These are phyloP conservation scores for Pampusana beccarii DNA, from an alignment of 2,113 vertebrate genomes.

Conservation along the genomic window DNA sequence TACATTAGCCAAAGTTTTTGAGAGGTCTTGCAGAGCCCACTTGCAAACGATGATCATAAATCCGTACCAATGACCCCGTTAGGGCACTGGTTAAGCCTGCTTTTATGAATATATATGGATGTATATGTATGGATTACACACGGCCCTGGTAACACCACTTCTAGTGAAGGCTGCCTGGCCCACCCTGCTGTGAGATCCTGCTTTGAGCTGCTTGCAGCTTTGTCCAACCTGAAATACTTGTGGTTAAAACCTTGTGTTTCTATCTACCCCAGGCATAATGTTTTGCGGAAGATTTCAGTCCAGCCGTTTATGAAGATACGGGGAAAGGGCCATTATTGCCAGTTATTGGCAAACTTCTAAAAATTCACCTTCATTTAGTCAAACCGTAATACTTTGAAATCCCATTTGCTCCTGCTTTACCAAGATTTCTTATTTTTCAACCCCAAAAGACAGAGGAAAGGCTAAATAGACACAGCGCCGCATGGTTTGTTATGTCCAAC, in stretches of 20 bases:
- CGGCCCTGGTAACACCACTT: not conserved
- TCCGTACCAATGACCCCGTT: rapidly evolving
- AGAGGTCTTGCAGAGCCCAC: not conserved
- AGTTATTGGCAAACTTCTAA: not conserved
- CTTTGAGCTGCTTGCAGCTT: not conserved
- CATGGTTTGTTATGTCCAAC: not conserved
- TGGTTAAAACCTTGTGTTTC: not conserved
- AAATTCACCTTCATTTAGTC: not conserved
- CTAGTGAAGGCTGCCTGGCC: too few species aligned
- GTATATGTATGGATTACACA: too few species aligned
- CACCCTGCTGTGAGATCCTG: not conserved
- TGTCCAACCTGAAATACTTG: not conserved
- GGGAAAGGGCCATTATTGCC: not conserved
- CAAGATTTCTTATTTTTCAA: not conserved
- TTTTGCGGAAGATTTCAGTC: not conserved
- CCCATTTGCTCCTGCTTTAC: not conserved
- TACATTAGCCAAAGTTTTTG: not conserved
- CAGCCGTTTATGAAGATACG: not conserved
- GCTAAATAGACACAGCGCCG: not conserved
- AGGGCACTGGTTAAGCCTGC: not conserved
- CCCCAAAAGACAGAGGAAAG: not conserved
- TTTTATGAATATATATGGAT: not conserved
- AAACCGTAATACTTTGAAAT: not conserved
- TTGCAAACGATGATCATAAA: not conserved
- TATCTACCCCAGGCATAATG: rapidly evolving